Evolutionary conservation across 2,797 vertebrate genomes (phyloP), one percentile per base, ranked within the genome.

Genomic region (Melanotaenia pygmaea): DNA sequence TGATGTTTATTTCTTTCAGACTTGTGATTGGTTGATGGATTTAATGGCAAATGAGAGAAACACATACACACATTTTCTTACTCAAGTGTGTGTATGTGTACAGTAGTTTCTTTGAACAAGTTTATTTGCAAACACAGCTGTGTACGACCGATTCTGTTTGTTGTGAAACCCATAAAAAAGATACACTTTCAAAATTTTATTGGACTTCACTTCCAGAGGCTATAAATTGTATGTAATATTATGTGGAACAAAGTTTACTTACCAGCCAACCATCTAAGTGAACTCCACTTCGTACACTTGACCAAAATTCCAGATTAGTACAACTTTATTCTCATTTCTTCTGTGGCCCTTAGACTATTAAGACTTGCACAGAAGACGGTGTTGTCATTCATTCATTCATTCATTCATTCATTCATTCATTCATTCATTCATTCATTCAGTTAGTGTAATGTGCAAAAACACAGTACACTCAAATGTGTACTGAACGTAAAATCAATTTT

Each of bases 1-100:
- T 86, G 88, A 84, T 82, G 80, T 88, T 84, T 85, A 93, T 93
- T 89, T 89, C 69, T 85, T 83, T 84, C 85, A 91, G 93, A 69
- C 54, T 74, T 61, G 89, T 94, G 91, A 86, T 93, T 91, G 87
- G 73, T 76, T 61, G 67, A 53, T 72, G 85, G 56, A 83, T 88
- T 91, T 83, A 81, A 76, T 28, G 4, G 30, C 60, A 51, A 58
- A 59, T 64, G 51, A 67, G 16, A 59, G 5, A 74, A 64, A 65
- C 58, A 54, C 20, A 20, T 43, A 26, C 26, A 26, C 26, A 26
- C 26, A n/a, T n/a, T 65, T 28, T 54, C 26, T 26, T 72, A 37
- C 13, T 13, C 60, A 32, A 53, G 58, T 74, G 47, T 50, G 11
- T 76, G 34, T 30, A 7, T 66, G 18, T 66, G 13, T 59, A 14